Evolutionary conservation across 2,113 vertebrate genomes (phyloP).

Genomic region (Daubentonia madagascariensis): DNA sequence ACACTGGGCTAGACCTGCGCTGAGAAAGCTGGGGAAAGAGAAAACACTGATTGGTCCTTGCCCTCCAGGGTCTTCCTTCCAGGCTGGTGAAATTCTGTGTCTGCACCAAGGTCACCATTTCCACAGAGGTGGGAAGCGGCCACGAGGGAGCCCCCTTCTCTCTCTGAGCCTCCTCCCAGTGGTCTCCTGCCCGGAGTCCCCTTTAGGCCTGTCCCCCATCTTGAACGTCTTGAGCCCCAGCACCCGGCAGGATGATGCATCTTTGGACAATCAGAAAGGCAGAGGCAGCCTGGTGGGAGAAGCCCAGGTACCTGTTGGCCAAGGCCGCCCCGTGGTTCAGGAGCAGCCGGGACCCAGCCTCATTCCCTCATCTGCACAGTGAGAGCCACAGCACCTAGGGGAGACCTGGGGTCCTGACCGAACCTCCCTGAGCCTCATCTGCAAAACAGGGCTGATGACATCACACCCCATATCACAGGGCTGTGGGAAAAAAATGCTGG

Average conservation of each 20-base stretch:
- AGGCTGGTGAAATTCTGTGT: background rate
- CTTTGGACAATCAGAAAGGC: background rate
- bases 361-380: accelerated
- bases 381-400: accelerated
- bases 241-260: accelerated
- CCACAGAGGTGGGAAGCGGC: accelerated
- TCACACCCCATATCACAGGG: background rate
- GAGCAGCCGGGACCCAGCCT: background rate
- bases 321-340: background rate
- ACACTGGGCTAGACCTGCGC: accelerated
- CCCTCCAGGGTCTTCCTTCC: background rate
- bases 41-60: background rate
- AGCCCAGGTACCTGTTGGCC: accelerated
- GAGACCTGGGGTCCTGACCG: background rate
- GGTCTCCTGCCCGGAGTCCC: background rate
- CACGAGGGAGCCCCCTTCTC: background rate
- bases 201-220: background rate
- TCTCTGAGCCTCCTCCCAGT: background rate
- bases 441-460: too few relatives aligned
- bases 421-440: background rate
- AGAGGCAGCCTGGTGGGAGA: accelerated
- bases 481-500: background rate
- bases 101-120: background rate
- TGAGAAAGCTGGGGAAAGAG: background rate
- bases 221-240: background rate